phyloP scores from a whole-genome alignment of 2,797 vertebrate genomes.

The Choloepus didactylus region DNA sequence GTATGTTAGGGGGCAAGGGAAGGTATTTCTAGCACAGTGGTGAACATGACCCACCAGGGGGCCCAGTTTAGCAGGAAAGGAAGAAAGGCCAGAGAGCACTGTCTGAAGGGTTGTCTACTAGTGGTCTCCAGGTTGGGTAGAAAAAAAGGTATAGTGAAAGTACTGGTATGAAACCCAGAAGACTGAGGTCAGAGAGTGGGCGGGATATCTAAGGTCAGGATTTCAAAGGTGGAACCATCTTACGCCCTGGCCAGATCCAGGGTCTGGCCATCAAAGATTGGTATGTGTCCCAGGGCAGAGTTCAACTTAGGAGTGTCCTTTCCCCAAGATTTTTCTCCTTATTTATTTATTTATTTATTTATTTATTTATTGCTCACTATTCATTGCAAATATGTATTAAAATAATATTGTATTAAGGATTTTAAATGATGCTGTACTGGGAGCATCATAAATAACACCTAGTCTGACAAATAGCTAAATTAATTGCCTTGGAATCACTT shows the following conservation, averaged over 20 bases:
- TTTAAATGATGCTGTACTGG: slow-evolving; percentile 49
- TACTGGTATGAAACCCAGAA: not conserved
- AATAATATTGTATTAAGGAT: not conserved
- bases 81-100: not conserved
- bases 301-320: not conserved
- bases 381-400: slow-evolving; percentile 30
- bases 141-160: not conserved
- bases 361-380: not conserved
- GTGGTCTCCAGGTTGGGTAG: not conserved
- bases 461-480: not conserved
- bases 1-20: not conserved
- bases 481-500: not conserved
- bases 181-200: not conserved
- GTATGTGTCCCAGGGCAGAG: not conserved
- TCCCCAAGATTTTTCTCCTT: not conserved
- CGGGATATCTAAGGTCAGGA: not conserved
- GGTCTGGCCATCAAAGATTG: not conserved
- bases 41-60: not conserved
- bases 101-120: not conserved
- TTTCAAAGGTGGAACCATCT: not conserved
- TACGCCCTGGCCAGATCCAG: not conserved
- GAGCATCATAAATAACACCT: not conserved
- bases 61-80: not conserved
- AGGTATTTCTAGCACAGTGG: not conserved
- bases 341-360: not conserved